Percentiles rank a stretch among this genome's conserved stretches.
Conservation (phyloP, 2,113 vertebrate species). For the Saguinus midas region DNA sequence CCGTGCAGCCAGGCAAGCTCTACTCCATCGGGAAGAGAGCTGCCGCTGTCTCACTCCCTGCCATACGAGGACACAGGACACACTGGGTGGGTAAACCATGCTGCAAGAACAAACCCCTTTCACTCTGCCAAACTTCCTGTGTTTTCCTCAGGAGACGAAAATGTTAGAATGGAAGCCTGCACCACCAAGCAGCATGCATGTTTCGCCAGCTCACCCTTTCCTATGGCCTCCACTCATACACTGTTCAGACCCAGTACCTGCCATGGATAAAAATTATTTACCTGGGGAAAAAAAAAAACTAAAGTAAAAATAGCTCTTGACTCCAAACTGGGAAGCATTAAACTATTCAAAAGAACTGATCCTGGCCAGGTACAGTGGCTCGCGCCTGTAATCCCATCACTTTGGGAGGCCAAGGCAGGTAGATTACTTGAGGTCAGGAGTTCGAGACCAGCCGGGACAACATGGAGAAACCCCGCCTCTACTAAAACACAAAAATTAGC, state of each 20-base stretch:
- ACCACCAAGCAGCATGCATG: too few species aligned
- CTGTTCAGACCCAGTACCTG: not conserved
- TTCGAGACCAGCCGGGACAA: too few species aligned
- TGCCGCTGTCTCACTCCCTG: too few species aligned
- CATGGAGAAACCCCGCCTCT: too few species aligned
- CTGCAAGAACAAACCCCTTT: too few species aligned
- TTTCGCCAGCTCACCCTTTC: not conserved
- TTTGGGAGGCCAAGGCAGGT: too few species aligned
- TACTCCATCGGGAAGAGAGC: not conserved
- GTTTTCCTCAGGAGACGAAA: too few species aligned
- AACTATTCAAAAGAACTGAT: not conserved
- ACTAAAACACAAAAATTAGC: too few species aligned
- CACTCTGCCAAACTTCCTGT: too few species aligned
- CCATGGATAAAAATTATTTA: not conserved
- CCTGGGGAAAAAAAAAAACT: not conserved
- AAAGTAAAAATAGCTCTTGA: not conserved
- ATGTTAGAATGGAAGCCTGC: not conserved
- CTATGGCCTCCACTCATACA: too few species aligned
- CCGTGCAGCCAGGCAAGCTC: not conserved
- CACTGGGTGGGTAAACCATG: rapidly evolving
- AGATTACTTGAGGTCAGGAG: too few species aligned
- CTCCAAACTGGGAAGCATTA: not conserved
- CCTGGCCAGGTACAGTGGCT: not conserved
- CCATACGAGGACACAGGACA: not conserved
- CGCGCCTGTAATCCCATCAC: too few species aligned